Evolutionary conservation across 1,140 invertebrate genomes (phyloP).

Genomic region (Trissolcus basalis): DNA sequence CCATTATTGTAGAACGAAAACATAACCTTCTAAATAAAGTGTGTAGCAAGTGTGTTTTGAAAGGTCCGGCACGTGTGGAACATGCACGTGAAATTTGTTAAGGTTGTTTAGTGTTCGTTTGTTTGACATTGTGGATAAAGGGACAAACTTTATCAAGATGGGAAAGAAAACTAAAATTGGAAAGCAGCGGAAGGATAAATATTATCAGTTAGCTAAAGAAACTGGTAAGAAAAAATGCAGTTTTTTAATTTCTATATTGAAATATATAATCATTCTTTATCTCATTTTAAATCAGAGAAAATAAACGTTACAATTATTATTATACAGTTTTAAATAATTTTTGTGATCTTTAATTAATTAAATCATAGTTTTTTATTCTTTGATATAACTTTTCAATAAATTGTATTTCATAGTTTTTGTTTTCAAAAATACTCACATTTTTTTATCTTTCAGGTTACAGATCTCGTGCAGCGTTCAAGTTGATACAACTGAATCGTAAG

Average conservation of each 20-base stretch:
- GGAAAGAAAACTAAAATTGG: constrained; percentile 98
- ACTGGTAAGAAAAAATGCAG: constrained; percentile 82
- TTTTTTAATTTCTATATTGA: background rate
- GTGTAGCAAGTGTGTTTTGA: background rate
- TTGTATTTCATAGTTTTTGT: too few relatives aligned
- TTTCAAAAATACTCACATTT: background rate
- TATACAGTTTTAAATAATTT: too few relatives aligned
- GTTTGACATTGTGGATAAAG: background rate
- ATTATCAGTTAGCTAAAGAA: constrained; percentile 99
- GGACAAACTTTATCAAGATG: constrained; percentile 79
- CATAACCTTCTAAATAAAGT: background rate
- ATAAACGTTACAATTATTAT: too few relatives aligned
- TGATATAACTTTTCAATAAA: too few relatives aligned
- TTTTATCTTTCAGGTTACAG: constrained; percentile 84
- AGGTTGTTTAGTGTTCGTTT: background rate
- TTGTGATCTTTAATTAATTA: too few relatives aligned
- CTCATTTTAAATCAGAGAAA: background rate
- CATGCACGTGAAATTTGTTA: background rate
- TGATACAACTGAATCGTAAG: constrained; percentile 98
- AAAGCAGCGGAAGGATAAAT: constrained; percentile 98
- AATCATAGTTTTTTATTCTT: too few relatives aligned
- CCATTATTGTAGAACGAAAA: background rate
- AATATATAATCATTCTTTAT: background rate
- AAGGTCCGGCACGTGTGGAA: background rate
- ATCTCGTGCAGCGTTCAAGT: constrained; percentile 98